phyloP scores from a whole-genome alignment of 2,888 invertebrate genomes.

The Plusia festucae region DNA sequence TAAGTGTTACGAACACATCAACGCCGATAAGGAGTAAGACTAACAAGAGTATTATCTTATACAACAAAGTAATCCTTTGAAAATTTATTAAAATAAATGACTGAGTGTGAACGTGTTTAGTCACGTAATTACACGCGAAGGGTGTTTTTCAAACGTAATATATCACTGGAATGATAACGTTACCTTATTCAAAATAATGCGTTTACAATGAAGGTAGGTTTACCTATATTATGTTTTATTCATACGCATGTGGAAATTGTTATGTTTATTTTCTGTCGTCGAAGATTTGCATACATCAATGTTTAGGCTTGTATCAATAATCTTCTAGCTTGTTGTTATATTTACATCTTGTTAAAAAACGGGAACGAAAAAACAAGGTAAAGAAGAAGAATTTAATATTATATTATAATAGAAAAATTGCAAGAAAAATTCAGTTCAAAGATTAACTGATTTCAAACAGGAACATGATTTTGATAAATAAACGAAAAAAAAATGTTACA shows the following conservation, averaged over 20 bases:
- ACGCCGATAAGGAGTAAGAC: slow-evolving; percentile 12
- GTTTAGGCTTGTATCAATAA: background rate
- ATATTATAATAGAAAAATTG: no score
- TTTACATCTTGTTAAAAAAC: background rate
- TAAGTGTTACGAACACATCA: slow-evolving; percentile 23
- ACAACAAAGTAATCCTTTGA: slow-evolving; percentile 49
- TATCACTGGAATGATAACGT: slow-evolving; percentile 29
- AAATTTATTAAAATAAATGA: slow-evolving; percentile 51
- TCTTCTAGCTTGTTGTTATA: background rate
- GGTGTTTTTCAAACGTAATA: slow-evolving; percentile 27
- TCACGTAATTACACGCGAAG: slow-evolving; percentile 48
- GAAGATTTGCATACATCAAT: background rate
- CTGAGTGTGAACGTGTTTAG: slow-evolving; percentile 29
- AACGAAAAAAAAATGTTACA: no score
- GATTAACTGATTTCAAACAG: no score
- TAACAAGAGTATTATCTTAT: slow-evolving; percentile 20
- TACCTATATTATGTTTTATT: background rate
- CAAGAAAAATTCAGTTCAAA: background rate
- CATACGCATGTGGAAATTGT: background rate
- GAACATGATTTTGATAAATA: no score
- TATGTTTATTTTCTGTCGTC: background rate
- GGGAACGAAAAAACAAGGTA: no score
- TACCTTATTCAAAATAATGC: slow-evolving; percentile 25
- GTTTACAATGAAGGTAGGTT: background rate
- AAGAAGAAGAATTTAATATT: no score